A percentile compares a stretch with the other conserved stretches of the same genome.
Conservation (phyloP, 2,888 invertebrate genomes). For the Nomada hirtipes region DNA sequence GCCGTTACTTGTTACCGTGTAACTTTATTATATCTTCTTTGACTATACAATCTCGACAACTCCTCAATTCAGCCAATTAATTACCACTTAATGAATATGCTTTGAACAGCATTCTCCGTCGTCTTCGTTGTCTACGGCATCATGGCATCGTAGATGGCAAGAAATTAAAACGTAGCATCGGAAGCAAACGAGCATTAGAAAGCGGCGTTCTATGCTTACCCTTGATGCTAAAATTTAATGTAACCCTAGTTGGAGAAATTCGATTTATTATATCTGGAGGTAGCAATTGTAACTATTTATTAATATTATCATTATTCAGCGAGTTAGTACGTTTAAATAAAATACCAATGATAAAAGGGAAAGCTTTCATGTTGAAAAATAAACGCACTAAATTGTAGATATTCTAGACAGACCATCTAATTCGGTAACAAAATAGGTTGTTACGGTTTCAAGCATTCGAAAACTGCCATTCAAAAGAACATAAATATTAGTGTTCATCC, state of each 20-base stretch:
- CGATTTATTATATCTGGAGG: too few relatives aligned
- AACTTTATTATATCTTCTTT: constrained; percentile 69
- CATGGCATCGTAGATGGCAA: constrained; percentile 31
- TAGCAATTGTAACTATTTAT: too few relatives aligned
- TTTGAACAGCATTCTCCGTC: constrained; percentile 73
- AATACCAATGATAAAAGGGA: too few relatives aligned
- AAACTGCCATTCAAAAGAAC: too few relatives aligned
- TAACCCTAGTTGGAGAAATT: background rate
- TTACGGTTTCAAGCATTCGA: too few relatives aligned
- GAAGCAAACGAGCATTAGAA: background rate
- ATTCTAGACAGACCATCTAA: too few relatives aligned
- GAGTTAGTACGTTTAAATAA: too few relatives aligned
- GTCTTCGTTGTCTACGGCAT: constrained; percentile 56
- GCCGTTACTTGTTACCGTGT: constrained; percentile 34
- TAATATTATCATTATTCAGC: too few relatives aligned
- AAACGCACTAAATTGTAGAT: too few relatives aligned
- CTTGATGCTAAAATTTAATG: background rate
- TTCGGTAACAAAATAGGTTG: too few relatives aligned
- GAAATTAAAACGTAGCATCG: constrained; percentile 1
- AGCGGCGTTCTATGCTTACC: background rate
- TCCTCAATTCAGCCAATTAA: constrained; percentile 77
- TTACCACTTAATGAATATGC: constrained; percentile 76
- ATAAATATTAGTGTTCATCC: too few relatives aligned
- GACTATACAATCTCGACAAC: constrained; percentile 69
- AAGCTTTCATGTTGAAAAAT: too few relatives aligned